A percentile compares a stretch with the other conserved stretches of the same genome.
These are phyloP conservation scores for Lonchura striata DNA, from an alignment of 2,113 vertebrate species.

Conservation along the genomic window DNA sequence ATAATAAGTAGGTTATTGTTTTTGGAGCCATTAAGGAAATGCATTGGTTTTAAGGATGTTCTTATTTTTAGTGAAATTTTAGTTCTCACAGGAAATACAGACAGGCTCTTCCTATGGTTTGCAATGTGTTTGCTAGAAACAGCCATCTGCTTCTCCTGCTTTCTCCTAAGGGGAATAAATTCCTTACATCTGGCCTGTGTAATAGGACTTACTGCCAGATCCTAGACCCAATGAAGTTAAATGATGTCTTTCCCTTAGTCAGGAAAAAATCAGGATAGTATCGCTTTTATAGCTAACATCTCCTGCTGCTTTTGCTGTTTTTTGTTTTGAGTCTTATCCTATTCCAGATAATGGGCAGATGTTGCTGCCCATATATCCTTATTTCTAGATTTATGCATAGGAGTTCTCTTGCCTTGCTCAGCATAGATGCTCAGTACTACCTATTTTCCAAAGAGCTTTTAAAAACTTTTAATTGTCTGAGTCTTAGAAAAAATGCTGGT, in stretches of 20 bases:
- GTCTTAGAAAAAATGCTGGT: background rate
- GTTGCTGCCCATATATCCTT: slow-evolving; percentile 45
- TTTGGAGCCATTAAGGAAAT: slow-evolving; percentile 31
- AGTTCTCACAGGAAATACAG: slow-evolving; percentile 32
- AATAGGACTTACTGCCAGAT: slow-evolving; percentile 43
- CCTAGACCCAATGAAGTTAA: slow-evolving; percentile 56
- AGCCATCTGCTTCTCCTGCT: slow-evolving; percentile 52
- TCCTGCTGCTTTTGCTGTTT: slow-evolving; percentile 26
- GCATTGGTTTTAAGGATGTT: slow-evolving; percentile 20
- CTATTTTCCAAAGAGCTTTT: background rate
- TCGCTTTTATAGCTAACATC: slow-evolving; percentile 45
- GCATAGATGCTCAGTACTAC: background rate
- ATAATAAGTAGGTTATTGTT: slow-evolving; percentile 53
- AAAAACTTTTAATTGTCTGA: slow-evolving; percentile 24
- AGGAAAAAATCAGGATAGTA: slow-evolving; percentile 41
- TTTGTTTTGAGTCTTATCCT: background rate
- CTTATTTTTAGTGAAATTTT: slow-evolving; percentile 28
- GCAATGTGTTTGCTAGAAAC: slow-evolving; percentile 45
- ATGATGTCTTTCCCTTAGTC: slow-evolving; percentile 66
- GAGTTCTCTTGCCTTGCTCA: slow-evolving; percentile 17
- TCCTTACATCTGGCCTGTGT: slow-evolving; percentile 57
- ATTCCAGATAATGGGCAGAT: slow-evolving; percentile 48
- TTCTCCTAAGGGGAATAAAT: slow-evolving; percentile 52
- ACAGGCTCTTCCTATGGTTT: slow-evolving; percentile 3
- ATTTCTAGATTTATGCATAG: slow-evolving; percentile 45